Conservation (phyloP, 2,113 vertebrate genomes). For the Bambusicola thoracicus region DNA sequence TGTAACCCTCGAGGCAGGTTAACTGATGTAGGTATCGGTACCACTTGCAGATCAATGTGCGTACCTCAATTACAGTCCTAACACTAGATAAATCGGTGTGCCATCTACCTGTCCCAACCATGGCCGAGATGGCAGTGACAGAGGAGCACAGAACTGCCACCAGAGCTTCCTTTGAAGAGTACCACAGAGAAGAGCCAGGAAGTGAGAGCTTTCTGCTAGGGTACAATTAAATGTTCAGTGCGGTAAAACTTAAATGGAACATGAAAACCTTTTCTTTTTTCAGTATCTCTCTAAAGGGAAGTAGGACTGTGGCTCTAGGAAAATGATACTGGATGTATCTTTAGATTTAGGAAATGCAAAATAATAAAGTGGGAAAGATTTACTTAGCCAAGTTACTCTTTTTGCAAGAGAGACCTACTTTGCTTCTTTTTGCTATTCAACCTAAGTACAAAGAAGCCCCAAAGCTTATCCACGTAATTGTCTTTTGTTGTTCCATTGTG, state of each 20-base stretch:
- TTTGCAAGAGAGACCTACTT: background rate
- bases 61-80: rapidly evolving
- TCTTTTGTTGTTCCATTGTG: background rate
- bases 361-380: background rate
- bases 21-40: background rate
- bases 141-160: background rate
- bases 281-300: background rate
- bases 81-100: background rate
- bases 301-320: background rate
- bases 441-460: background rate
- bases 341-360: background rate
- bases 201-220: background rate
- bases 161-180: background rate
- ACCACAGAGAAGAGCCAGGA: background rate
- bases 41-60: background rate
- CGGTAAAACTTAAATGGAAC: background rate
- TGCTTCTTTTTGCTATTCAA: background rate
- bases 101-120: background rate
- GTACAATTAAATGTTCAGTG: background rate
- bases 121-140: background rate
- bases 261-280: background rate
- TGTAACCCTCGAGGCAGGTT: background rate
- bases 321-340: background rate
- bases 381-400: background rate
- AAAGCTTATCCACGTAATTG: background rate